Base-by-base conservation (phyloP, 2,888 invertebrate genomes). In the Spatulosminthurus flaviceps region DNA sequence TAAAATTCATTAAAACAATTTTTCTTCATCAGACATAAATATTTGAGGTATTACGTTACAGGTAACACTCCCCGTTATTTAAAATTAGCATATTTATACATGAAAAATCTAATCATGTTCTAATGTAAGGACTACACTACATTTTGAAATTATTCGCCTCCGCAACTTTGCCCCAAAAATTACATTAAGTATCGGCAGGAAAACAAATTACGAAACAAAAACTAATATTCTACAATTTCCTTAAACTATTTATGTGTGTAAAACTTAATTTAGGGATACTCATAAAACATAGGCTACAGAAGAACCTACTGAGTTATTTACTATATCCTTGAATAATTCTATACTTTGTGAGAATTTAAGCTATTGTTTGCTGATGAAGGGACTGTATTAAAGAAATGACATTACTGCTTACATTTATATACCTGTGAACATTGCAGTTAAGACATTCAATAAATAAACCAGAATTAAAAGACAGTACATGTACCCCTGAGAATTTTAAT, bases 1-100 rank as follows among this genome's bases (percentile, higher is more conserved):
- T 19, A 51, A 51, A 51, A 51, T 2, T 51, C 51, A 2, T 11
- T 51, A 51, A 51, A 51, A 51, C 51, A 51, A 51, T 19, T n/a
- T 51, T 51, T 51, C 51, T 2, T 51, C 5, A 9, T 19, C n/a
- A 51, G 19, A 51, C 51, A 51, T 26, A 22, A 22, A 67, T 29
- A 67, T 28, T 19, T 67, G 67, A 67, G 67, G 67, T 67, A 67
- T 67, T 67, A 67, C 67, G 67, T 26, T 67, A n/a, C 24, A 29
- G 67, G 67, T 67, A 67, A 67, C 67, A 67, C 67, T 67, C 24
- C 67, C 26, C 28, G 67, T 64, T 64, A 19, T 51, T 51, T 19
- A 51, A 51, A 51, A 51, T 51, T 51, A 51, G 4, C 34, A 34
- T 51, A 51, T 19, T n/a, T 51, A 51, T 51, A n/a, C n/a, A 51